phyloP scores from a whole-genome alignment of 2,113 vertebrate species.

The Pampusana beccarii region DNA sequence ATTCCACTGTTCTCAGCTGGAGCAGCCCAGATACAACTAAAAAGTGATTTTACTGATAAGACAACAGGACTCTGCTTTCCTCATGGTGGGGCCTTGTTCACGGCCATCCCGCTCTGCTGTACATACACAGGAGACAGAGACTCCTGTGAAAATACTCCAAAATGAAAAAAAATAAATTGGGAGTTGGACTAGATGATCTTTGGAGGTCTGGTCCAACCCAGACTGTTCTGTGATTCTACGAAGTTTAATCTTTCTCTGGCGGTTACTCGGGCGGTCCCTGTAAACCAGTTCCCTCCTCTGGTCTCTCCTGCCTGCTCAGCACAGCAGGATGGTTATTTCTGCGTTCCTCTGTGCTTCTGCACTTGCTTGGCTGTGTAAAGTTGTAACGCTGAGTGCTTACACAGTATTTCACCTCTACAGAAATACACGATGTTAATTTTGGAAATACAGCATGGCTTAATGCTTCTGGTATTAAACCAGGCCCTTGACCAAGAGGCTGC shows the following conservation, averaged over 20 bases:
- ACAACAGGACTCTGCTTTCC: not conserved
- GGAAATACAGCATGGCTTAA: rapidly evolving
- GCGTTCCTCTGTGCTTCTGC: not conserved
- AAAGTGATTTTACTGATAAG: not conserved
- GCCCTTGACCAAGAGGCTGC: not conserved
- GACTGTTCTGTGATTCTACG: too few species aligned
- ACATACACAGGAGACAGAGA: rapidly evolving
- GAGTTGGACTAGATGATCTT: too few species aligned
- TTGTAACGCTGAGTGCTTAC: rapidly evolving
- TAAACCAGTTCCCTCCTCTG: rapidly evolving
- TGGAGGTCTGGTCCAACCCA: too few species aligned
- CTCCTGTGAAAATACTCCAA: too few species aligned
- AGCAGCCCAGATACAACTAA: not conserved
- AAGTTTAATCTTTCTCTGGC: not conserved
- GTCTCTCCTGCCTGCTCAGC: not conserved
- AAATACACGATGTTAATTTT: rapidly evolving
- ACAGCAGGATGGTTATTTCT: not conserved
- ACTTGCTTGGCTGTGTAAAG: rapidly evolving
- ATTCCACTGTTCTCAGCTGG: not conserved
- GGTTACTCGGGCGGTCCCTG: rapidly evolving
- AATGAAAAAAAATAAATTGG: too few species aligned
- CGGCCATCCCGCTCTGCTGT: rapidly evolving
- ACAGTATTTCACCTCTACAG: not conserved
- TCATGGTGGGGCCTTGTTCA: rapidly evolving
- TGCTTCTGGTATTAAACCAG: not conserved